Evolutionary conservation across 2,797 vertebrate genomes (phyloP), one percentile per base, ranked within the genome.

Genomic region (Phylloscopus collybita): DNA sequence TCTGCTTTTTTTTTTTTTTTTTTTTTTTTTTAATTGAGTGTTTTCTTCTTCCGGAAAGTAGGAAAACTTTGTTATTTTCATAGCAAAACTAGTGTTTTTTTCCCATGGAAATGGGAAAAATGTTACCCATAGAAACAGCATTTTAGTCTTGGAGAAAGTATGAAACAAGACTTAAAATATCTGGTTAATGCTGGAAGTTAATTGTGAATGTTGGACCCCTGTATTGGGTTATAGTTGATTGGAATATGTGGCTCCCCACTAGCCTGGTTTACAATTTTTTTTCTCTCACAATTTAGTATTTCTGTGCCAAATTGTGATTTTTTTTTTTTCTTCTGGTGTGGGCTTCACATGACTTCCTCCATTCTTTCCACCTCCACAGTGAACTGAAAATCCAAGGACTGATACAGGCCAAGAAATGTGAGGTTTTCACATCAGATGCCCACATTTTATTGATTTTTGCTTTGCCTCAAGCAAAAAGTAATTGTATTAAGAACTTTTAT

Each of bases 381-480:
- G 38, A 65, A 59, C 30, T 56, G 64, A 85, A 92, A 86, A 92
- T 65, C 26, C 50, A 40, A 50, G 23, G 26, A 50, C 26, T 34
- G 29, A 74, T 30, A 42, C 10, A 61, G 45, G 23, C 44, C 36
- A 75, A 61, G 26, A 64, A 84, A 74, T 34, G 14, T 26, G 62
- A 75, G 11, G 3, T 72, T 92, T 93, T 89, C 34, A 56, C 40
- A 23, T 26, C 42, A 74, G 50, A 49, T 74, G 16, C 18, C 47
- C 45, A 65, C 0, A 0, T 60, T 75, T 61, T 83, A 92, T 92
- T 53, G 93, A 89, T 93, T 81, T 83, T 92, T 85, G 25, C 15
- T 27, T 92, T 86, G 74, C 71, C 50, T 91, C 62, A 51, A 81
- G 89, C 42, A 72, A 87, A 69, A 89, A 61, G 15, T 75, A 85